A percentile compares a stretch with the other conserved stretches of the same genome.
phyloP scores from a whole-genome alignment of 2,113 vertebrate species.

The Rallus limicola region DNA sequence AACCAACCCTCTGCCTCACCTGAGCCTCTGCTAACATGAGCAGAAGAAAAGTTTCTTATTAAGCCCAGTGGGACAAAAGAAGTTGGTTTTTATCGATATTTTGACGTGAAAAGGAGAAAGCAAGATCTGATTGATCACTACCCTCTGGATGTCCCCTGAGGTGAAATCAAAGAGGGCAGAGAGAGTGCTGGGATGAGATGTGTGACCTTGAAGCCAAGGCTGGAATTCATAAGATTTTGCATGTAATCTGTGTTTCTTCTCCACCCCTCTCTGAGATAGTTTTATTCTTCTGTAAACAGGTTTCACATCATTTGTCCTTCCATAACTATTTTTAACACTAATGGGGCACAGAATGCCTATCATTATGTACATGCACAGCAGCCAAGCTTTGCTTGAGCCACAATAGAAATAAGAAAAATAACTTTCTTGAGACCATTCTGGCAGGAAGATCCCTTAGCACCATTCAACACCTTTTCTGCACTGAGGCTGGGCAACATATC shows the following conservation, averaged over 20 bases:
- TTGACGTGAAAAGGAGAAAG: not conserved
- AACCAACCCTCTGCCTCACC: not conserved
- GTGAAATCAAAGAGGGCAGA: not conserved
- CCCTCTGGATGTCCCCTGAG: not conserved
- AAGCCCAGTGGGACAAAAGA: not conserved
- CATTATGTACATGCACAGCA: not conserved
- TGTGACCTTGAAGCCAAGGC: not conserved
- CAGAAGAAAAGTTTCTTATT: not conserved
- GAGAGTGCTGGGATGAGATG: not conserved
- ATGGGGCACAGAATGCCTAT: not conserved
- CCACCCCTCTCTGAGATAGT: not conserved
- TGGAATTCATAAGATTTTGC: not conserved
- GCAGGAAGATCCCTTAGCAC: not conserved
- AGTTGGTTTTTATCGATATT: fast-evolving
- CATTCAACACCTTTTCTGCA: not conserved
- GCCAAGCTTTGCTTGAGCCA: not conserved
- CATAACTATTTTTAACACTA: not conserved
- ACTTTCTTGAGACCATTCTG: not conserved
- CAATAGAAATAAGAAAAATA: not conserved
- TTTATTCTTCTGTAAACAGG: not conserved
- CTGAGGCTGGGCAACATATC: not conserved
- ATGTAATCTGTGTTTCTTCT: not conserved
- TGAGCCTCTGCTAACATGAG: not conserved
- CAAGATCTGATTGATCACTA: not conserved
- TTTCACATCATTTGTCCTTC: not conserved